Base-by-base conservation (phyloP, 2,113 vertebrate genomes). In the Psephotus haematonotus region DNA sequence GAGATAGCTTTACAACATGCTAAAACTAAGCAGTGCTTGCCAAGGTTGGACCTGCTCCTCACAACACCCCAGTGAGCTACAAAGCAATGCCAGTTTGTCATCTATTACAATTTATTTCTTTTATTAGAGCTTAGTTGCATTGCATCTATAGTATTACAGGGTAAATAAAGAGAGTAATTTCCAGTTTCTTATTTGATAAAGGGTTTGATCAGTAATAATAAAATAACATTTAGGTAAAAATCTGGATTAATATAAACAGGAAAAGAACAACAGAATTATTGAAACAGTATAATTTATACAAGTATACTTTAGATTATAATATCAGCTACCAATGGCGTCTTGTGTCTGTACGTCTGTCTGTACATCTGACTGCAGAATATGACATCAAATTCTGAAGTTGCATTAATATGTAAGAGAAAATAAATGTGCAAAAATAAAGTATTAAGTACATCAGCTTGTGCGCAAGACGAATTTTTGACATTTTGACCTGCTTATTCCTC, bases 141-240 rank as follows among this genome's bases (percentile, higher is more conserved):
- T 94, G 70, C 20, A 13, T 85, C 83, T 75, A 13, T 68, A 71
- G n/a, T 74, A 86, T 28, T 76, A n/a, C 19, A 22, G 27, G 37
- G 14, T n/a, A 89, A 72, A 68, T 64, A 77, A 70, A 72, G 31
- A 85, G 13, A 64, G 18, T 25, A 0, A 28, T 68, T 92, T 91
- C 22, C 22, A n/a, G 13, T 57, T 91, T 76, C 49, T 90, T 86
- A 39, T 83, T 92, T 80, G 22, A 33, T 88, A 77, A 90, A 27
- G 33, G 52, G 50, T 64, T 78, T 86, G 29, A 53, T 60, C 81
- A 95, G 31, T 63, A 62, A 46, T 55, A 77, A 80, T 49, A 49
- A 90, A 93, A 65, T n/a, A 85, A 29, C 63, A 55, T 80, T 82
- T 90, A 78, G 63, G 17, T 90, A 63, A 91, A 95, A 94, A 55